Base-by-base conservation (phyloP, 2,888 invertebrate species). In the Anaspis maculata region DNA sequence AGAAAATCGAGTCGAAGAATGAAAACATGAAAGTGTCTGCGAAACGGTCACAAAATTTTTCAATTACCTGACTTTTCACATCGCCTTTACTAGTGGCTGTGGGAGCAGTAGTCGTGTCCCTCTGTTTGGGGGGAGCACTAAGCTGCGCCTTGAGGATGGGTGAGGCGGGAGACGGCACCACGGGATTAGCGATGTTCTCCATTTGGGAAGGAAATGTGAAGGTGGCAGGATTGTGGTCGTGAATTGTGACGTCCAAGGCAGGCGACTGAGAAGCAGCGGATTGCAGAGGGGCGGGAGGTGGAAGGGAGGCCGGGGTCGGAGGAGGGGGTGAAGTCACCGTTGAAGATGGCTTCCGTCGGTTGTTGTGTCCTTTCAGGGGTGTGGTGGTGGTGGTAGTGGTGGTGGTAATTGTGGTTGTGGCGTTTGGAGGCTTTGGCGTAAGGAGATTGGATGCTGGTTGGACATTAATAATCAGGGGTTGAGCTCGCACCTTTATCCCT, bases 111-210 rank as follows among this genome's bases (percentile, higher is more conserved):
- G 57, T 51, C 42, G 58, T 49, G 49, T 53, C 53, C 44, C 49
- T 47, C 37, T 63, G 69, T 64, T 73, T 72, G 37, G 76, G 72
- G 44, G 80, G 79, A 47, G 79, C 77, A 51, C 85, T 85, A 50
- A 87, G 70, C 66, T 87, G 86, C 49, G 87, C 87, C 70, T 88
- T 86, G 49, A 88, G 69, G 59, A 88, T 88, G 6, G 86, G 84
- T 25, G 85, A 85, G 16, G 81, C 73, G 26, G 83, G 83, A 46
- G 79, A 76, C 9, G 9, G 19, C 19, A 9, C 9, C 64, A 62
- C 52, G 45, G 62, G 55, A 39, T 48, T 56, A 33, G 41, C 44
- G 33, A 48, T 46, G 34, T 44, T 42, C n/a, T n/a, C n/a, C n/a
- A n/a, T n/a, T n/a, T n/a, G n/a, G n/a, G n/a, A n/a, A n/a, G n/a